Percentiles rank a stretch among this genome's conserved stretches.
These are phyloP conservation scores for Pangasius mekongensis DNA, from an alignment of 2,797 vertebrate species.

Conservation along the genomic window DNA sequence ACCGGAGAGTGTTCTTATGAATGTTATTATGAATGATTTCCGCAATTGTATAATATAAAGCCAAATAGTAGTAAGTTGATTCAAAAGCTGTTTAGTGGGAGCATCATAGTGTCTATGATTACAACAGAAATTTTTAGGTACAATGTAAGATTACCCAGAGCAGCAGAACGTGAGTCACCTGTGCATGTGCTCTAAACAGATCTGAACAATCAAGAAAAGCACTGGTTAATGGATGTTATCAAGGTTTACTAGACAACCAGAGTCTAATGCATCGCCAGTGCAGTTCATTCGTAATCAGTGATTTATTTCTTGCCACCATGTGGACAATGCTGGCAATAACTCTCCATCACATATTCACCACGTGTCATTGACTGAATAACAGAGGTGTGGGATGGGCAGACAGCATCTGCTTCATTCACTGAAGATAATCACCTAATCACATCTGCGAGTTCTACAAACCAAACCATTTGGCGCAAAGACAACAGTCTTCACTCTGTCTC, in stretches of 20 bases:
- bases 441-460: constrained; percentile 22
- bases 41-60: background rate
- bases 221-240: background rate
- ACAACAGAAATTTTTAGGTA: background rate
- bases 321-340: constrained; percentile 3
- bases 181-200: background rate
- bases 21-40: background rate
- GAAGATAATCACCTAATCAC: constrained; percentile 30
- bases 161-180: background rate
- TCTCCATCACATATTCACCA: constrained; percentile 7
- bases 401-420: constrained; percentile 39
- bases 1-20: background rate
- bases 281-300: background rate
- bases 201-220: background rate
- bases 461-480: constrained; percentile 33
- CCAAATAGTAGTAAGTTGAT: background rate
- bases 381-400: background rate
- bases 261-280: background rate
- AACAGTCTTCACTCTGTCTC: constrained; percentile 4
- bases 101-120: background rate
- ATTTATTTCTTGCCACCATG: background rate
- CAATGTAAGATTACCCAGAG: background rate
- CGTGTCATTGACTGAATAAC: constrained; percentile 20
- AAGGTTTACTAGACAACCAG: background rate
- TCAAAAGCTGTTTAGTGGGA: background rate